Percentiles rank a stretch among this genome's conserved stretches.
Conservation (phyloP, 1,140 invertebrate species). For the Penaeus chinensis region DNA sequence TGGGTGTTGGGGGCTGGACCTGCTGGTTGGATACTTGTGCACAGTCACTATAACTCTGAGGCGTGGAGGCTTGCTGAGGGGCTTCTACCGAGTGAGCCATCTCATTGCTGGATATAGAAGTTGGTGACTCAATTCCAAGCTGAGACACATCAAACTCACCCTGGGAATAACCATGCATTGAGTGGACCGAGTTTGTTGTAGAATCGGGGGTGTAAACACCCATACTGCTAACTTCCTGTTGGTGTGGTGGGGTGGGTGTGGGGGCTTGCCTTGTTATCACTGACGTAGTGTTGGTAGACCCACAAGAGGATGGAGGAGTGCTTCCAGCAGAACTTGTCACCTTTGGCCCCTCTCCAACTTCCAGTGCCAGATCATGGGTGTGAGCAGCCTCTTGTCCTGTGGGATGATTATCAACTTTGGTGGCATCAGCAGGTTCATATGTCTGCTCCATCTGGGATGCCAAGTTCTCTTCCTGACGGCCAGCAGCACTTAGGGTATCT, state of each 20-base stretch:
- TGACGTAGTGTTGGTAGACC: constrained; percentile 56
- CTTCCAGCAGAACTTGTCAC: constrained; percentile 43
- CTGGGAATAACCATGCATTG: constrained; percentile 78
- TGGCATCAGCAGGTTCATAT: constrained; percentile 43
- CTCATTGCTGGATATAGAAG: constrained; percentile 84
- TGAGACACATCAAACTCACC: constrained; percentile 87
- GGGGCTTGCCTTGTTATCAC: constrained; percentile 60
- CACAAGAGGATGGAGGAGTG: constrained; percentile 55
- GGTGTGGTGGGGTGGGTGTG: constrained; percentile 62
- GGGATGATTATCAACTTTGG: constrained; percentile 49
- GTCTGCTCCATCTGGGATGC: constrained; percentile 52
- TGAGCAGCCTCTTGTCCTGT: constrained; percentile 46
- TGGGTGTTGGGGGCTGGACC: constrained; percentile 64
- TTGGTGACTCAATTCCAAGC: constrained; percentile 85
- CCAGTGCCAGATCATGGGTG: constrained; percentile 53
- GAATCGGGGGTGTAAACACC: constrained; percentile 87
- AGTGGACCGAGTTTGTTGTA: constrained; percentile 85
- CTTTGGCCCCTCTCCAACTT: constrained; percentile 52
- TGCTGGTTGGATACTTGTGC: constrained; percentile 65
- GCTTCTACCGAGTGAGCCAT: constrained; percentile 70
- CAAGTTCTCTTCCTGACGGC: constrained; percentile 45
- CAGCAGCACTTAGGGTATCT: constrained; percentile 39
- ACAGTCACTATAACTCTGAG: constrained; percentile 65
- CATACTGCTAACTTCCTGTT: constrained; percentile 68
- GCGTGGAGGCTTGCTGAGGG: constrained; percentile 65